phyloP scores from a whole-genome alignment of 1,140 invertebrate genomes.

The Arctopsyche grandis region DNA sequence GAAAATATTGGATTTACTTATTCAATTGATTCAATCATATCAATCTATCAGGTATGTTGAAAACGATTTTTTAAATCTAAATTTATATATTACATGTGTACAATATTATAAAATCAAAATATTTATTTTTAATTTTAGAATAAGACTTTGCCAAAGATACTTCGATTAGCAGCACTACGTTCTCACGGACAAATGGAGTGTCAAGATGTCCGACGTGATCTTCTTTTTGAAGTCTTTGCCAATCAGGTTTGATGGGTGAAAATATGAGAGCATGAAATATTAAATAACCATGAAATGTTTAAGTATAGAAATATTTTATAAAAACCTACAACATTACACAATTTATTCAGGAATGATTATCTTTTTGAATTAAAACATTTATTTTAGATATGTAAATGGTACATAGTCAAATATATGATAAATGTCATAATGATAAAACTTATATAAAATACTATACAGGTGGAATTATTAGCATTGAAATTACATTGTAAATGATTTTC shows the following conservation, averaged over 20 bases:
- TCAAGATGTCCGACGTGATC: neutral
- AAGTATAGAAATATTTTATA: too few species aligned
- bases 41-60: slow-evolving; percentile 36
- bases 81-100: neutral
- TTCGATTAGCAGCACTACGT: slow-evolving; percentile 20
- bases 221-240: slow-evolving; percentile 16
- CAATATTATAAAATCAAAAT: neutral
- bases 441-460: too few species aligned
- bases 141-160: slow-evolving; percentile 8
- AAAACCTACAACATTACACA: too few species aligned
- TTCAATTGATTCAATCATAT: slow-evolving; percentile 30
- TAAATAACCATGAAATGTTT: too few species aligned
- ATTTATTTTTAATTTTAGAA: slow-evolving; percentile 35
- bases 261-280: neutral
- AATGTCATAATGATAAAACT: too few species aligned
- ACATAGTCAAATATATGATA: too few species aligned
- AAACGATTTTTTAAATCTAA: slow-evolving; percentile 1
- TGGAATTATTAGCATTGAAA: neutral
- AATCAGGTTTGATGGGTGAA: slow-evolving; percentile 7
- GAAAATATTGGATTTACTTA: slow-evolving; percentile 44
- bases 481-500: neutral
- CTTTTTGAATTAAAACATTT: too few species aligned
- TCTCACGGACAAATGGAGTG: slow-evolving; percentile 25
- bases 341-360: too few species aligned
- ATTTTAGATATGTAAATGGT: too few species aligned